Percentiles rank a stretch among this genome's conserved stretches.
phyloP scores from a whole-genome alignment of 2,113 vertebrate species.

The Tricholaema leucomelas region DNA sequence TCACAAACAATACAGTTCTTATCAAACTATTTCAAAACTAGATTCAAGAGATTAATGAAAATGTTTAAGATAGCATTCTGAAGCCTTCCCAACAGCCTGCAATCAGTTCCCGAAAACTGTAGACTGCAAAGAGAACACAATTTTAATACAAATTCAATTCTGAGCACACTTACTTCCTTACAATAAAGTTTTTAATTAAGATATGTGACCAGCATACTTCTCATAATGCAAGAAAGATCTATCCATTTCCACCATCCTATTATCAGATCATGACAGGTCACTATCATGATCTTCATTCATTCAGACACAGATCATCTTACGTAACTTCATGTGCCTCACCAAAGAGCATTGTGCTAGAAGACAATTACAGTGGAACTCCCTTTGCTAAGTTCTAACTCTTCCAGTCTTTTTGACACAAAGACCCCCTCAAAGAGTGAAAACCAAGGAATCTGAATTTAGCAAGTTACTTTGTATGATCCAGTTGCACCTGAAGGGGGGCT shows the following conservation, averaged over 20 bases:
- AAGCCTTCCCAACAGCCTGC: not conserved
- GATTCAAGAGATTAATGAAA: not conserved
- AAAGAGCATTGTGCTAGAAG: not conserved
- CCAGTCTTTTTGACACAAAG: not conserved
- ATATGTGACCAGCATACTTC: not conserved
- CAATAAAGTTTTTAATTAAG: not conserved
- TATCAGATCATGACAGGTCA: not conserved
- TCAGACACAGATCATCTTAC: not conserved
- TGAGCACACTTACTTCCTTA: not conserved
- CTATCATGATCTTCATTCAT: not conserved
- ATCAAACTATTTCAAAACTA: not conserved
- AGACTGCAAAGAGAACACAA: not conserved
- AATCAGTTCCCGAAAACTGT: not conserved
- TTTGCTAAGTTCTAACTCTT: not conserved
- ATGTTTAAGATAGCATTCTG: not conserved
- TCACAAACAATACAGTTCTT: not conserved
- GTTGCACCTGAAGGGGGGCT: not conserved
- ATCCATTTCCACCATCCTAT: not conserved
- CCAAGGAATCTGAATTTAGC: not conserved
- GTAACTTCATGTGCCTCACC: not conserved
- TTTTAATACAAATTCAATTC: not conserved
- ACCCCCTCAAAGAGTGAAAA: not conserved
- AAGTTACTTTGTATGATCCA: not conserved
- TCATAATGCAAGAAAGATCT: not conserved
- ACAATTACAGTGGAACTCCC: not conserved